Evolutionary conservation across 2,888 invertebrate species (phyloP).

Genomic region (Piscicola geometra): DNA sequence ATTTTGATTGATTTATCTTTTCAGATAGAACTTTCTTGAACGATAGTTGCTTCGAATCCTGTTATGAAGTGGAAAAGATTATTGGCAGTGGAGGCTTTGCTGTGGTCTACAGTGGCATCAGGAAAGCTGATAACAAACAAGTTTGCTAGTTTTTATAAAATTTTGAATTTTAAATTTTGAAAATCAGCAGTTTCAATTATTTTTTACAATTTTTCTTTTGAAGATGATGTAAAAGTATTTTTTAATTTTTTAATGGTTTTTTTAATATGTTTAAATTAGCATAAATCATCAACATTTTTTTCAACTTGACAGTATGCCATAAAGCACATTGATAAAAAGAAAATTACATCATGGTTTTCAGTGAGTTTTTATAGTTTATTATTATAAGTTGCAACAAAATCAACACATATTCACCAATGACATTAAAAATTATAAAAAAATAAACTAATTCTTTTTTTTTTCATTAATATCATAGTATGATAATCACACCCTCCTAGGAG

Average conservation of each 20-base stretch:
- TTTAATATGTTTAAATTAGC: too few species aligned
- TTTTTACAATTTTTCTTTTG: too few species aligned
- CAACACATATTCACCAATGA: background rate
- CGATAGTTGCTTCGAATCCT: background rate
- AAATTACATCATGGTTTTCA: conserved; percentile 5
- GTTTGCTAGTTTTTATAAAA: background rate
- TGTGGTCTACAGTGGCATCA: background rate
- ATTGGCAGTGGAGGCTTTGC: conserved; percentile 6
- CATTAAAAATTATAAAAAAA: background rate
- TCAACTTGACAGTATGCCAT: conserved; percentile 1
- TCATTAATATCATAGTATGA: background rate
- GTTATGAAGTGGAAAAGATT: conserved; percentile 10
- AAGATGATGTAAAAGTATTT: too few species aligned
- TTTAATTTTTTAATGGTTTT: background rate
- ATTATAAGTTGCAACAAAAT: background rate
- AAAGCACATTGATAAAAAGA: conserved; percentile 9
- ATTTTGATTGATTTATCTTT: too few species aligned
- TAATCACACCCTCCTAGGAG: background rate
- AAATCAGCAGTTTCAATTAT: too few species aligned
- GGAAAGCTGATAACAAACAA: background rate
- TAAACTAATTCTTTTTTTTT: too few species aligned
- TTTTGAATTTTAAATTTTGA: background rate
- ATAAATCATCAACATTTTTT: too few species aligned
- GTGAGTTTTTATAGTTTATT: background rate
- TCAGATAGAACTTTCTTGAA: background rate